Evolutionary conservation across 2,888 invertebrate species (phyloP), one percentile per base, ranked within the genome.

Genomic region (Rhogogaster chlorosoma): DNA sequence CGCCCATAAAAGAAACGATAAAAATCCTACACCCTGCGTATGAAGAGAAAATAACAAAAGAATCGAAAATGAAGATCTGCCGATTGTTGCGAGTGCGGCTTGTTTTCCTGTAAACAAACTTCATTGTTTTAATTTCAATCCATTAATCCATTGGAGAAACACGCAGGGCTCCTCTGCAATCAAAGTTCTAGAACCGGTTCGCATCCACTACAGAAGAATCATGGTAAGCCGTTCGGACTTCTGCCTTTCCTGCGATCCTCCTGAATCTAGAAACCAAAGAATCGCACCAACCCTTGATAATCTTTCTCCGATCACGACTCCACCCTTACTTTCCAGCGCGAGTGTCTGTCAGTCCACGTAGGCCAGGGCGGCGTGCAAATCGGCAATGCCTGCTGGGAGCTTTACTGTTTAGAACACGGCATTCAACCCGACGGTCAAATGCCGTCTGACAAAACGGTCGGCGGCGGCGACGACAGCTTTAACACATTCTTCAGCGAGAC

Each of bases 331-430:
- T 93, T 93, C 73, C 94, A 97, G 97, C 96, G 97, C 95, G 97
- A 97, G 95, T 97, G 97, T 93, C 97, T 97, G 93, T 97, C 97
- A 87, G 96, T 97, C 89, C 97, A 97, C 94, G 96, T 97, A 92
- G 97, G 97, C 85, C 97, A 97, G 93, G 97, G 97, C 87, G 97
- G 97, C 86, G 97, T 97, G 86, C 97, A 97, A 94, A 97, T 97
- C 93, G 97, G 97, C 90, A 97, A 97, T 89, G 97, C 97, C 70
- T 97, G 97, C 93, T 97, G 97, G 97, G 97, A 97, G 93, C 94
- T 97, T 84, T 97, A 97, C 94, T 97, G 97, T 93, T 94, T 97
- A 88, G 97, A 97, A 93, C 97, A 97, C 91, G 96, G 96, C 88
- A 97, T 97, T 93, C 97, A 97, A 94, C 97, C 97, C 45, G 97